Evolutionary conservation across 2,888 invertebrate genomes (phyloP), one percentile per base, ranked within the genome.

Genomic region (Corythucha ciliata): DNA sequence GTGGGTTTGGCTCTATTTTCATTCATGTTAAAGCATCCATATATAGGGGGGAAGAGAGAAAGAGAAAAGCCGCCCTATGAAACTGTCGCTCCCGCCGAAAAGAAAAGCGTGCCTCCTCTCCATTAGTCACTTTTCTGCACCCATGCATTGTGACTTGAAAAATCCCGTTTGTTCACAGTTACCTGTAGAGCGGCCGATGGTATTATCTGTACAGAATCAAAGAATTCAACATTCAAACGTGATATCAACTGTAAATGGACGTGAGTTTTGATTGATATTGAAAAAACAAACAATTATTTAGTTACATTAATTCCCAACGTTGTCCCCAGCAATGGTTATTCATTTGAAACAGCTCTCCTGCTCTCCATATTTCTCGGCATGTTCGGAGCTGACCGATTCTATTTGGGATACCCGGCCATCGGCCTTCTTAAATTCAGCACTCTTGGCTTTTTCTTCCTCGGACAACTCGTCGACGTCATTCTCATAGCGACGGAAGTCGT

Each of bases 331-430:
- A 96, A 94, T 77, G 94, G 93, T 18, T 91, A 93, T 66, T 85
- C 86, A 2, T 82, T 92, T 66, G 92, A 94, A 67, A 88, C 89
- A 48, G 84, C 97, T 0, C 71, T 98, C 37, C 70, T 97, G 27
- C 73, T 98, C 4, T 97, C 97, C 0, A 86, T 98, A 44, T 98
- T 98, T 67, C 74, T 97, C 52, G 98, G 98, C 24, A 93, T 96
- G 89, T 91, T 98, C 72, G 98, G 98, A 16, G 76, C 90, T 21
- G 98, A 98, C 68, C 75, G 98, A 55, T 96, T 98, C 70, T 98
- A 98, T 66, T 74, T 98, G n/a, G 98, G 98, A 24, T 97, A 97
- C 68, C 93, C 92, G 47, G 96, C 92, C 1, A 79, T 97, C 59
- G 97, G 96, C 1, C 70, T 96, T 55, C 79, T 94, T 22, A 97